A percentile compares a stretch with the other conserved stretches of the same genome.
phyloP scores from a whole-genome alignment of 1,140 invertebrate species.

The Littorina saxatilis region DNA sequence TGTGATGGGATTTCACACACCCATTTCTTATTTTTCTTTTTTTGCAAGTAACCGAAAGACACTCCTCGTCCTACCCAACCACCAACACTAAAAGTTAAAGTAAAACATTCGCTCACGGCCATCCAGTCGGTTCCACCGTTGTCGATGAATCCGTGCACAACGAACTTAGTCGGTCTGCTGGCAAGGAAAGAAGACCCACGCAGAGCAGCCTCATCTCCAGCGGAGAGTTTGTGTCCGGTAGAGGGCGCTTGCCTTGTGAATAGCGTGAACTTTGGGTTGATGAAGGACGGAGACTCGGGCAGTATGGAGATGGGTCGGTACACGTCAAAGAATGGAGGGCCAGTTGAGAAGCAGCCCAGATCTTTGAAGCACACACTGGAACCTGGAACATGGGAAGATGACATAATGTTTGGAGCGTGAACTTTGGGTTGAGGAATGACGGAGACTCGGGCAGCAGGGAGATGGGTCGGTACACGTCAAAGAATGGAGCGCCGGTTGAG shows the following conservation, averaged over 20 bases:
- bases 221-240: conserved; percentile 60
- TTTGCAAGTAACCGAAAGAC: too few relatives aligned
- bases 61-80: too few relatives aligned
- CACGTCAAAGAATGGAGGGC: conserved; percentile 90
- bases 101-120: too few relatives aligned
- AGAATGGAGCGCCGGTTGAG: conserved; percentile 92
- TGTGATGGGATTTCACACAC: too few relatives aligned
- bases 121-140: conserved; percentile 91
- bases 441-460: conserved; percentile 92
- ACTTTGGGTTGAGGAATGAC: conserved; percentile 85
- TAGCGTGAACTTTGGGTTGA: conserved; percentile 83
- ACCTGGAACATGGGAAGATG: too few relatives aligned
- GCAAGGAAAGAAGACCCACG: conserved; percentile 52
- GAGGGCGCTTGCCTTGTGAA: conserved; percentile 69
- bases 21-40: too few relatives aligned
- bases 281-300: conserved; percentile 86
- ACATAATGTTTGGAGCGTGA: too few relatives aligned
- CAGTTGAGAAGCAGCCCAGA: conserved; percentile 94
- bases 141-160: conserved; percentile 96
- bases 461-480: conserved; percentile 81
- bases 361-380: conserved; percentile 88
- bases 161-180: conserved; percentile 81
- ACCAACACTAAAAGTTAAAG: too few relatives aligned
- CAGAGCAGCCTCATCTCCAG: conserved; percentile 75
- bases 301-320: conserved; percentile 84